A percentile compares a stretch with the other conserved stretches of the same genome.
Evolutionary conservation across 2,888 invertebrate species (phyloP).

Genomic region (Caenorhabditis sulstoni): DNA sequence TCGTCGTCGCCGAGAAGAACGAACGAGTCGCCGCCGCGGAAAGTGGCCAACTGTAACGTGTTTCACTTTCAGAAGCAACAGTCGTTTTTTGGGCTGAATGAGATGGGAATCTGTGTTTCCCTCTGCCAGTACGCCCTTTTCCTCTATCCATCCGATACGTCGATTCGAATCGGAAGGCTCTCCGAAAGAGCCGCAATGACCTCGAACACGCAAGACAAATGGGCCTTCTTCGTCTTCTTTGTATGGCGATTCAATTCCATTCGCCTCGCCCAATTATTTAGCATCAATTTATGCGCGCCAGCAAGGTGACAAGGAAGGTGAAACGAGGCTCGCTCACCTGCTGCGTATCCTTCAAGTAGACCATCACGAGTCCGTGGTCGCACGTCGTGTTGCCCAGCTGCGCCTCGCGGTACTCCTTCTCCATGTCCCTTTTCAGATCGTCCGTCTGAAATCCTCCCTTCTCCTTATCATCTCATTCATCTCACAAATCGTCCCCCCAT

Average conservation of each 20-base stretch:
- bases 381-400: conserved; percentile 74
- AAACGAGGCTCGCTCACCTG: conserved; percentile 59
- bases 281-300: conserved; percentile 53
- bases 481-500: conserved; percentile 10
- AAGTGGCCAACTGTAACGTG: conserved; percentile 75
- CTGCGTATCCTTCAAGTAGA: conserved; percentile 75
- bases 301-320: conserved; percentile 49
- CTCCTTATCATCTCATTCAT: conserved; percentile 13
- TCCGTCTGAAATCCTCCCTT: conserved; percentile 58
- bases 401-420: conserved; percentile 71
- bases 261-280: conserved; percentile 53
- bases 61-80: conserved; percentile 18
- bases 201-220: conserved; percentile 51
- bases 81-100: background rate
- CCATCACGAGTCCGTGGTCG: conserved; percentile 77
- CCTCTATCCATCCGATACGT: conserved; percentile 9
- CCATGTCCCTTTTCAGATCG: conserved; percentile 71
- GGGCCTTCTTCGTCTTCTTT: conserved; percentile 29
- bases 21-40: conserved; percentile 76
- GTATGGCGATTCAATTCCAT: conserved; percentile 43
- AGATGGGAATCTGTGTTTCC: background rate
- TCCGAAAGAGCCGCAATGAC: conserved; percentile 49
- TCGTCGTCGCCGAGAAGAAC: conserved; percentile 76
- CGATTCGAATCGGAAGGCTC: conserved; percentile 26
- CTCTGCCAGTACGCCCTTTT: background rate